phyloP scores from a whole-genome alignment of 2,797 vertebrate species.

The Hyperoplus immaculatus region DNA sequence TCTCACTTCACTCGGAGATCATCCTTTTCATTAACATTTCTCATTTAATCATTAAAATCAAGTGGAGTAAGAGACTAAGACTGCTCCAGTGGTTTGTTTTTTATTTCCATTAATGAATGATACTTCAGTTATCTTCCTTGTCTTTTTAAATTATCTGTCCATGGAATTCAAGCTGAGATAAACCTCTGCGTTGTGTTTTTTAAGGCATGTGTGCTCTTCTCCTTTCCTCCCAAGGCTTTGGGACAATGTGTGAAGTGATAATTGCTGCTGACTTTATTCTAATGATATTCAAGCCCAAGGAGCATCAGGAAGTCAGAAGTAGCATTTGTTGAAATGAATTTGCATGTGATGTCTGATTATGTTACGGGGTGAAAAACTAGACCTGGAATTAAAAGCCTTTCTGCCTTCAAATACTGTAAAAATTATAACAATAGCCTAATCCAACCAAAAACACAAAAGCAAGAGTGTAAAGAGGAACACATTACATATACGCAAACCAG shows the following conservation, averaged over 20 bases:
- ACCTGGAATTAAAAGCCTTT: not conserved
- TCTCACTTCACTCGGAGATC: not conserved
- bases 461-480: too few species aligned
- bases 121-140: not conserved
- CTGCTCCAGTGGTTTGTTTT: not conserved
- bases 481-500: too few species aligned
- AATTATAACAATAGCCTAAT: too few species aligned
- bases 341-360: conserved; percentile 33
- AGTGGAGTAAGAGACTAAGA: not conserved
- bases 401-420: not conserved
- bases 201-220: conserved; percentile 12
- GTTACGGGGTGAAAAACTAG: not conserved
- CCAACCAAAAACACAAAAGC: too few species aligned
- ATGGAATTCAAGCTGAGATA: conserved; percentile 13
- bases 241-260: conserved; percentile 43
- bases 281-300: conserved; percentile 68
- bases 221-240: conserved; percentile 28
- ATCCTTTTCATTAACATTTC: not conserved
- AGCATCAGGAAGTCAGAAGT: conserved; percentile 20
- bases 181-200: conserved; percentile 54
- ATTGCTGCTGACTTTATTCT: conserved; percentile 62
- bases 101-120: not conserved
- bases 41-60: not conserved
- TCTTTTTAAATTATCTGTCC: conserved; percentile 5
- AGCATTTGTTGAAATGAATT: not conserved